Evolutionary conservation across 1,140 invertebrate genomes (phyloP), one percentile per base, ranked within the genome.

Genomic region (Anthonomus grandis): DNA sequence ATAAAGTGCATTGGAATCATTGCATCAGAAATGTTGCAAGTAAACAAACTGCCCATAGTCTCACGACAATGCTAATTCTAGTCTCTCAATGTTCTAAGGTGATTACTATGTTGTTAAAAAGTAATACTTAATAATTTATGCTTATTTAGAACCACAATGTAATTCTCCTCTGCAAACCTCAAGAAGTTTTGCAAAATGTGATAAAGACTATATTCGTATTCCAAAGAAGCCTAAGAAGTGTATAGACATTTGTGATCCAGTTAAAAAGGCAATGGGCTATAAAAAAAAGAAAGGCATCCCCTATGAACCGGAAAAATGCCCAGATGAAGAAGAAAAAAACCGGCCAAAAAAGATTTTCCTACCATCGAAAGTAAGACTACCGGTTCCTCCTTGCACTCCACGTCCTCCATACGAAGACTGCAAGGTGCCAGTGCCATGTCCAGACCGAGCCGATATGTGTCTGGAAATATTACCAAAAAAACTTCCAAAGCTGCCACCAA

Each of bases 401-500:
- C 15, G 46, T n/a, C 54, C 54, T 4, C 19, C 15, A 18, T 56
- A 47, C 17, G 27, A 21, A 15, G 54, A 57, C 37, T 57, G 54
- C 24, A 39, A 49, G 17, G 19, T 18, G 19, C 5, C 6, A 10
- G 23, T 39, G 5, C 19, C 13, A 31, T 57, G 54, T 17, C 18
- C 17, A 2, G 45, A 47, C 19, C 31, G 60, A 45, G 54, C 60
- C 6, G 60, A 62, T 23, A 51, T 54, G 19, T 62, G 60, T 27
- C 27, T 62, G 13, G 31, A 42, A 18, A 46, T 53, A 3, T 8
- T 21, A 13, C 36, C 49, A 3, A 62, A 58, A 38, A 8, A 47
- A 15, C 45, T 62, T 22, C 60, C 60, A 13, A 21, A 34, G n/a
- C 24, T 62, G 5, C 10, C 31, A 1, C 2, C 45, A 13, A 22